A percentile compares a stretch with the other conserved stretches of the same genome.
Conservation (phyloP, 2,113 vertebrate species). For the Uropsilus gracilis region DNA sequence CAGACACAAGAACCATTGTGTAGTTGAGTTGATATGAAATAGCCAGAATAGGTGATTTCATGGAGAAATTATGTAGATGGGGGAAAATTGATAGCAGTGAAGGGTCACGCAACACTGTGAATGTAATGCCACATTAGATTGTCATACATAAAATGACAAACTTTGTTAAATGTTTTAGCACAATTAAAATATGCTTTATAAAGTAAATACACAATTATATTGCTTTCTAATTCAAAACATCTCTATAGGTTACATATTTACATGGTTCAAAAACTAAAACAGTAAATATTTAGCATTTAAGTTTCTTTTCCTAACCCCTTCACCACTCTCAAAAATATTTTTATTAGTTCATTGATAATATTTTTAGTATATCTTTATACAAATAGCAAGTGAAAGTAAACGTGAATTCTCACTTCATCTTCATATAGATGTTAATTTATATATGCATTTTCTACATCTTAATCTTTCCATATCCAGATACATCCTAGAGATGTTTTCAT, state of each 20-base stretch:
- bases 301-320: background rate
- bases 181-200: background rate
- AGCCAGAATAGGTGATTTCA: background rate
- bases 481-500: background rate
- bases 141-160: background rate
- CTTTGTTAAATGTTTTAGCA: background rate
- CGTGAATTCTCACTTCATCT: background rate
- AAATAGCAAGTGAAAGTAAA: slow-evolving; percentile 1
- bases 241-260: background rate
- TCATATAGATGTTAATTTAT: background rate
- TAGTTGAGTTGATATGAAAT: background rate
- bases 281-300: background rate
- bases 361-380: background rate
- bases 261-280: background rate
- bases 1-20: background rate
- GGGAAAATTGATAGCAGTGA: background rate
- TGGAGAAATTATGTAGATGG: background rate
- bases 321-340: background rate
- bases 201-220: background rate
- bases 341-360: background rate
- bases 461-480: background rate
- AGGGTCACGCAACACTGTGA: background rate
- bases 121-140: background rate
- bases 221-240: background rate
- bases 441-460: background rate